Evolutionary conservation across 2,888 invertebrate genomes (phyloP), one percentile per base, ranked within the genome.

Genomic region (Drepanosiphum platanoidis): DNA sequence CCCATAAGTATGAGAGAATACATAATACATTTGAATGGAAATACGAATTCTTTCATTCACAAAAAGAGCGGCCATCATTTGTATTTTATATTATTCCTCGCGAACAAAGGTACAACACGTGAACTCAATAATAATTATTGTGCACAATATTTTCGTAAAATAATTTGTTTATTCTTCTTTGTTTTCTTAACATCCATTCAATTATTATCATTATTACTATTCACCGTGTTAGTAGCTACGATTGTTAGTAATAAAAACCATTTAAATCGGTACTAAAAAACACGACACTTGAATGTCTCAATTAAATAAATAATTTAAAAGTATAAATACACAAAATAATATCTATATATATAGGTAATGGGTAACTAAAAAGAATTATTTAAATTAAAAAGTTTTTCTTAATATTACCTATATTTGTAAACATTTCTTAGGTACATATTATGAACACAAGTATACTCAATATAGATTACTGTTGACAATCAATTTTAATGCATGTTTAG

Each of bases 71-170:
- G 18, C 18, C 36, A 52, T 52, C n/a, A 13, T 34, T 52, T 52
- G 27, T n/a, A 27, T 52, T n/a, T n/a, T 79, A 52, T n/a, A 68
- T 70, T 70, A 70, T 80, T 68, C 52, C 34, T 27, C 34, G 15
- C n/a, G 34, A 79, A 79, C 68, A 34, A 66, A 52, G 22, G 68
- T 34, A 52, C 27, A 22, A 30, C 30, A 66, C 42, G 8, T 32
- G 39, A 66, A 79, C 32, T n/a, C n/a, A n/a, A n/a, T n/a, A n/a
- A 79, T 66, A 66, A 79, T 79, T 66, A 42, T 32, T 32, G 3
- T 22, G 32, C 46, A 30, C 32, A 30, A 42, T 32, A 30, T 30
- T 72, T 72, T 61, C 34, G n/a, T 36, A 27, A 18, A 34, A 64
- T 42, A 58, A n/a, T 72, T 58, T 22, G 39, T 30, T 42, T 42